These are phyloP conservation scores for Micropterix aruncella DNA, from an alignment of 2,888 invertebrate genomes.

Conservation along the genomic window DNA sequence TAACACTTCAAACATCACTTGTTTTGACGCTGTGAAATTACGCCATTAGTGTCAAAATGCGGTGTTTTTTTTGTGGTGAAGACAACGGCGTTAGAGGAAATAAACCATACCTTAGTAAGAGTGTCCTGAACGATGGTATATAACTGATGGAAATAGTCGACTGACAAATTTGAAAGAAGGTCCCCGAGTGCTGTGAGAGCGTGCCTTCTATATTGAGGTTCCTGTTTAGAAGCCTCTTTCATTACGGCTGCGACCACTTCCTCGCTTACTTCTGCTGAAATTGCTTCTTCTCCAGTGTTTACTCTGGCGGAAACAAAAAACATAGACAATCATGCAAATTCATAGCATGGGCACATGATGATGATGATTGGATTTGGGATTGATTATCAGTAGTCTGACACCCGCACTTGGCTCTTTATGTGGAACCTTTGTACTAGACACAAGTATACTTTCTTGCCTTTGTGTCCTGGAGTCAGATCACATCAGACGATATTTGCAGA, in stretches of 20 bases:
- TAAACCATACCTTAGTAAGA: constrained; percentile 43
- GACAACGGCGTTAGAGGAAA: too few species aligned
- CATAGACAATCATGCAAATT: constrained; percentile 11
- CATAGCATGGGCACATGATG: background rate
- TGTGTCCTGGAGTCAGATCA: too few species aligned
- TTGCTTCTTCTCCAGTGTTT: constrained; percentile 22
- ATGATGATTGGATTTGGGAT: too few species aligned
- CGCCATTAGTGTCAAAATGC: constrained; percentile 14
- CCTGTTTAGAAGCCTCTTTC: constrained; percentile 70
- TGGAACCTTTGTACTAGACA: too few species aligned
- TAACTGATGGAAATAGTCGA: constrained; percentile 67
- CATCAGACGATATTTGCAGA: too few species aligned
- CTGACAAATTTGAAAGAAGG: constrained; percentile 55
- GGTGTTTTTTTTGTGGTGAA: constrained; percentile 10
- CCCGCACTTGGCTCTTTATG: too few species aligned
- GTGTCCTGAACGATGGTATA: constrained; percentile 63
- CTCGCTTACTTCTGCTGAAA: constrained; percentile 21
- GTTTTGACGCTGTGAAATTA: too few species aligned
- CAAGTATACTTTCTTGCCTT: too few species aligned
- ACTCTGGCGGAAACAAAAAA: constrained; percentile 18
- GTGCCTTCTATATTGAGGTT: constrained; percentile 58
- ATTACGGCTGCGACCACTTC: constrained; percentile 55
- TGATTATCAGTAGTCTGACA: too few species aligned
- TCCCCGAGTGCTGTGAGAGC: constrained; percentile 59
- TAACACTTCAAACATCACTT: too few species aligned